Percentiles rank a stretch among this genome's conserved stretches.
Evolutionary conservation across 2,797 vertebrate genomes (phyloP).

Genomic region (Corythornis leucogaster): DNA sequence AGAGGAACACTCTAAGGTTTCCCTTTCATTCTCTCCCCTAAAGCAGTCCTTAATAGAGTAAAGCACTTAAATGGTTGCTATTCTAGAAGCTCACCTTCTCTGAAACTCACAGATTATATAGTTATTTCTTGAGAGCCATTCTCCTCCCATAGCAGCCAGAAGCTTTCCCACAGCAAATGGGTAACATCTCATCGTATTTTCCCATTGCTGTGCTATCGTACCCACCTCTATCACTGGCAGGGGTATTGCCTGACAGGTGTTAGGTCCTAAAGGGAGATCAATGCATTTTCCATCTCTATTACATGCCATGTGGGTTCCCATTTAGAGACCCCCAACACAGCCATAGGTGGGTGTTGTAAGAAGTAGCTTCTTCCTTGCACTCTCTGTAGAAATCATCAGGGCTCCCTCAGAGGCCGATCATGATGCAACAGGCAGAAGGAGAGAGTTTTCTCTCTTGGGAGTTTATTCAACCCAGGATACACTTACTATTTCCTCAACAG

Average conservation of each 20-base stretch:
- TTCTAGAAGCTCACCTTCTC: background rate
- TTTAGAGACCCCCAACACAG: background rate
- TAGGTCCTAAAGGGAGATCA: background rate
- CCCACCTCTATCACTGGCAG: background rate
- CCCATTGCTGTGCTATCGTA: rapidly evolving
- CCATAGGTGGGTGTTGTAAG: background rate
- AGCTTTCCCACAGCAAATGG: background rate
- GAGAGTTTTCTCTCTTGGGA: constrained; percentile 6
- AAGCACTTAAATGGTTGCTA: background rate
- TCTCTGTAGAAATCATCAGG: rapidly evolving
- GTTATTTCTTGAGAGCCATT: background rate
- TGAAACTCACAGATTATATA: background rate
- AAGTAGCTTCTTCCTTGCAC: background rate
- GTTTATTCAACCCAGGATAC: constrained; percentile 31
- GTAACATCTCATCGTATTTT: rapidly evolving
- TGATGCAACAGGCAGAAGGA: background rate
- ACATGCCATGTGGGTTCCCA: background rate
- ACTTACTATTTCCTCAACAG: constrained; percentile 56
- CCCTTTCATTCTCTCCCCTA: background rate
- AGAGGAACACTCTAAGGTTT: background rate
- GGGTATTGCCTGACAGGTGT: rapidly evolving
- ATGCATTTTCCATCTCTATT: background rate
- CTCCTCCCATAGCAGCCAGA: background rate
- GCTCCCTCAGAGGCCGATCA: background rate
- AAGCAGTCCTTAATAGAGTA: background rate